phyloP scores from a whole-genome alignment of 64 coral and sea anemone genomes.

The Montipora foliosa region DNA sequence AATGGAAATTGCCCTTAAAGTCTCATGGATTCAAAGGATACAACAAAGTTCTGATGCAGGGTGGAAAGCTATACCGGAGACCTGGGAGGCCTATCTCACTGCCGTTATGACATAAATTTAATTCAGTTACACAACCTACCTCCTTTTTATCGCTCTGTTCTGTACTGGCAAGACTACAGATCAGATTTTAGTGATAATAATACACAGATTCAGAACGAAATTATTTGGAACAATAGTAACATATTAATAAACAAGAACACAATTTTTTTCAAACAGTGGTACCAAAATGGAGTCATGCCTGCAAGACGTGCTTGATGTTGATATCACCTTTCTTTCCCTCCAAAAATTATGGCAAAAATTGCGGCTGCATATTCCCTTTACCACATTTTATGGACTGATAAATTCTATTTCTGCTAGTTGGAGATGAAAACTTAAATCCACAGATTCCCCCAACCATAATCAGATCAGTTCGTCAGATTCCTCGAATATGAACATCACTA shows the following conservation, averaged over 20 bases:
- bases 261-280: background rate
- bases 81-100: no score
- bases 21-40: background rate
- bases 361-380: background rate
- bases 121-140: background rate
- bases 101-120: background rate
- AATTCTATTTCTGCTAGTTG: background rate
- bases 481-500: background rate
- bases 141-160: background rate
- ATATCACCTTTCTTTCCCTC: background rate
- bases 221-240: background rate
- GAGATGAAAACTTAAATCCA: background rate
- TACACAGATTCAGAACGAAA: background rate
- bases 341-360: background rate
- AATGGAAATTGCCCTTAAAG: background rate
- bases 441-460: background rate
- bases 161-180: constrained; percentile 11
- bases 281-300: background rate
- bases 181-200: background rate
- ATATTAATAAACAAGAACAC: no score
- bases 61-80: no score
- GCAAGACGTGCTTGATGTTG: background rate
- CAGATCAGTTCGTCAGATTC: background rate
- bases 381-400: background rate
- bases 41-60: no score